These are phyloP conservation scores for Percopsis omiscomaycus DNA, from an alignment of 2,797 vertebrate species.

Conservation along the genomic window DNA sequence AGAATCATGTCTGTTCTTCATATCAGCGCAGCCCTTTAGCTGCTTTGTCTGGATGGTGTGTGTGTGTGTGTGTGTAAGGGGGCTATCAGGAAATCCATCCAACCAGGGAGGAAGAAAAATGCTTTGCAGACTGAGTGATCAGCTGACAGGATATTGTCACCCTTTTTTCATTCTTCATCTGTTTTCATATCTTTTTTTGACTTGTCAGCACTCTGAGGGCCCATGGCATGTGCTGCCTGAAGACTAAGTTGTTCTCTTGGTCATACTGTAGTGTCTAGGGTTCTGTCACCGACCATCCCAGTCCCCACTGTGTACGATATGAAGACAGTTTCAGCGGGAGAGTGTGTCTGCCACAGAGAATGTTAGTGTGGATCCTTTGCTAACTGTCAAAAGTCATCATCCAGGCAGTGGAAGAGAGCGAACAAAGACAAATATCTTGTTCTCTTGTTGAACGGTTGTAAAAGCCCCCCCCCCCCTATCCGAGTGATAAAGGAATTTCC, in stretches of 20 bases:
- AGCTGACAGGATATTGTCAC: slow-evolving; percentile 13
- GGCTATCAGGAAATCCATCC: slow-evolving; percentile 18
- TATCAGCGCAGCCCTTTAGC: slow-evolving; percentile 5
- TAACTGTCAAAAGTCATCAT: slow-evolving; percentile 24
- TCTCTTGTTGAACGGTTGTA: slow-evolving; percentile 16
- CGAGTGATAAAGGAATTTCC: slow-evolving; percentile 47
- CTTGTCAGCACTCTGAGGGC: background rate
- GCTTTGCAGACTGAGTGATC: slow-evolving; percentile 8
- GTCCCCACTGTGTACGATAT: background rate
- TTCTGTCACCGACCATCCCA: background rate
- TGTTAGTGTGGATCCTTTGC: slow-evolving; percentile 2
- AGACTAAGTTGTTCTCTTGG: background rate
- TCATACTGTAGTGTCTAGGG: background rate
- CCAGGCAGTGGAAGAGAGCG: background rate
- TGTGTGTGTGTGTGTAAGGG: background rate
- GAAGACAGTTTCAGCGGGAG: background rate
- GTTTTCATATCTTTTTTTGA: background rate
- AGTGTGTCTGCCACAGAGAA: slow-evolving; percentile 2
- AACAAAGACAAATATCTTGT: too few relatives aligned
- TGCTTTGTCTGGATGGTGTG: background rate
- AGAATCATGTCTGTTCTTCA: slow-evolving; percentile 16
- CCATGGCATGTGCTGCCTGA: background rate
- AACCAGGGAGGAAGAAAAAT: slow-evolving; percentile 4
- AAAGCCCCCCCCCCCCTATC: slow-evolving; percentile 6
- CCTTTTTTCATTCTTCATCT: background rate